A percentile compares a stretch with the other conserved stretches of the same genome.
phyloP scores from a whole-genome alignment of 92 coral and sea anemone genomes.

The Galaxea fascicularis region DNA sequence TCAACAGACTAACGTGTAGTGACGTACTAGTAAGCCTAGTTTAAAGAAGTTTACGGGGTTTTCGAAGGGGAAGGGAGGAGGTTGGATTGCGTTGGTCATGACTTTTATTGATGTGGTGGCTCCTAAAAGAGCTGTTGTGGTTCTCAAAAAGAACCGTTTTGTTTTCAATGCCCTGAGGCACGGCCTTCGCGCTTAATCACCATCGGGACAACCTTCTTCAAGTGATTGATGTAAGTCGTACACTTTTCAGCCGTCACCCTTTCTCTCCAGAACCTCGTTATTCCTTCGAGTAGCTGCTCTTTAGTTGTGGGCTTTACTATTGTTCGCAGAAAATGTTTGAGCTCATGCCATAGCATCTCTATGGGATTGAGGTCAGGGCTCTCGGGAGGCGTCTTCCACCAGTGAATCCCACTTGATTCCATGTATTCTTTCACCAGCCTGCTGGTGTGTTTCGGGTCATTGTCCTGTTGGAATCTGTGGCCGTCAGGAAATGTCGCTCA shows the following conservation, averaged over 20 bases:
- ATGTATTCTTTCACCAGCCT: slow-evolving; percentile 27
- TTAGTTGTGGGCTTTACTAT: slow-evolving; percentile 51
- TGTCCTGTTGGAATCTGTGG: slow-evolving; percentile 47
- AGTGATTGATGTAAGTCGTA: slow-evolving; percentile 56
- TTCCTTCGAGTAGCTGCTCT: slow-evolving; percentile 48
- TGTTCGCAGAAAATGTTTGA: slow-evolving; percentile 60
- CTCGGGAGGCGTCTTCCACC: no score
- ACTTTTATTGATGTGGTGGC: slow-evolving; percentile 1
- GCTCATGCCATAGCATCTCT: slow-evolving; percentile 59
- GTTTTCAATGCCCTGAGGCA: slow-evolving; percentile 51
- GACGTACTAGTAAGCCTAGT: no score
- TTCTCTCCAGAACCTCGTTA: slow-evolving; percentile 55
- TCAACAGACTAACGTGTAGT: no score
- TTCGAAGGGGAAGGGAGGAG: no score
- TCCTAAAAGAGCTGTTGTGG: background rate
- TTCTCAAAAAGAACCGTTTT: background rate
- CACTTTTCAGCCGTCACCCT: slow-evolving; percentile 61
- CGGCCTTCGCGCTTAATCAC: slow-evolving; percentile 50
- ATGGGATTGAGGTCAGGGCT: slow-evolving; percentile 64
- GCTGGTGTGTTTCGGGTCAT: no score
- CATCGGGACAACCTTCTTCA: slow-evolving; percentile 49
- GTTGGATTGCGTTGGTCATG: no score
- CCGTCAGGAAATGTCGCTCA: slow-evolving; percentile 55
- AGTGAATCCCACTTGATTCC: slow-evolving; percentile 32
- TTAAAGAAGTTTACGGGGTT: no score